phyloP scores from a whole-genome alignment of 2,888 invertebrate genomes.

The Physocephala rufipes region DNA sequence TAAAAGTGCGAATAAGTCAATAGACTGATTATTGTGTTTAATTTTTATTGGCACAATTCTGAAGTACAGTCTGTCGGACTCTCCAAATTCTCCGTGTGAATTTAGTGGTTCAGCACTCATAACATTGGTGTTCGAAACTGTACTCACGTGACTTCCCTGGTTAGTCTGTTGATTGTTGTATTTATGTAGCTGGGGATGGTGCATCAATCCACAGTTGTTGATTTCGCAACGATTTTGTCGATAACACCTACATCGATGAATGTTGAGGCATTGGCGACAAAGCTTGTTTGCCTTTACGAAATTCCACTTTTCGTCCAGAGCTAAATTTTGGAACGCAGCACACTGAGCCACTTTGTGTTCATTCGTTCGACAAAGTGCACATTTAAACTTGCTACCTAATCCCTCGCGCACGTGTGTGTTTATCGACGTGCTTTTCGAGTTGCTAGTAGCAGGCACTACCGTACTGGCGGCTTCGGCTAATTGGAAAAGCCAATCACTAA shows the following conservation, averaged over 20 bases:
- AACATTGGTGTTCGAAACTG: neutral
- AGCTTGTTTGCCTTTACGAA: conserved; percentile 27
- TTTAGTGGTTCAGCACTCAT: neutral
- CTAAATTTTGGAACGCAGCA: conserved; percentile 17
- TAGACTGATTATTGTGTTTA: conserved; percentile 6
- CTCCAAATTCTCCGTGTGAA: neutral
- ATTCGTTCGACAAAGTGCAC: conserved; percentile 4
- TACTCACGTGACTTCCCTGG: neutral
- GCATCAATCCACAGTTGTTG: conserved; percentile 30
- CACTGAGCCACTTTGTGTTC: conserved; percentile 24
- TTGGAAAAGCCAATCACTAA: conserved; percentile 35
- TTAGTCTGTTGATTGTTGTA: neutral
- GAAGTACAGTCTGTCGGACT: conserved; percentile 8
- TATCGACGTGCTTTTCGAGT: conserved; percentile 15
- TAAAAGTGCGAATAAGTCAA: conserved; percentile 30
- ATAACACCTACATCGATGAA: conserved; percentile 30
- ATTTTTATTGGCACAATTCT: conserved; percentile 11
- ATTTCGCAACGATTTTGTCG: conserved; percentile 9
- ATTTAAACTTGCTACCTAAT: neutral
- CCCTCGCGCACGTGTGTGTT: conserved; percentile 29
- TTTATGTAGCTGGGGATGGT: conserved; percentile 31
- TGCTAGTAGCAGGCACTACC: conserved; percentile 15
- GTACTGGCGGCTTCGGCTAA: conserved; percentile 34
- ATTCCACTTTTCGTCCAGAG: conserved; percentile 33
- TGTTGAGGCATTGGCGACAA: conserved; percentile 30